Evolutionary conservation across 2,113 vertebrate species (phyloP).

Genomic region (cat (Felis catus)): DNA sequence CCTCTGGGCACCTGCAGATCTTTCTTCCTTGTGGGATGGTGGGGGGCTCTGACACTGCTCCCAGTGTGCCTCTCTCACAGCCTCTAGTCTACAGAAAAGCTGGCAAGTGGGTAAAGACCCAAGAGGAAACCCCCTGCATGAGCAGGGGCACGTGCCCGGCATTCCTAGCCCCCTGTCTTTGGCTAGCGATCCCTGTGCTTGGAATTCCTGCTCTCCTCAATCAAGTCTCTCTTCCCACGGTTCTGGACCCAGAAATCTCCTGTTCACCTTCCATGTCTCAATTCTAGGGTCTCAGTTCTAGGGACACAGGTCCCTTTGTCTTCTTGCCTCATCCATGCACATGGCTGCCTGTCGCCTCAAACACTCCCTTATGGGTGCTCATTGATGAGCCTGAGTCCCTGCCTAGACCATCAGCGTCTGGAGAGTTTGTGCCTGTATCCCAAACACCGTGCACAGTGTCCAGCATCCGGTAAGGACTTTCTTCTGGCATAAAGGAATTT

Average conservation of each 20-base stretch:
- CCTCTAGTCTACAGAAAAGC: not conserved
- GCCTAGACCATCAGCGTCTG: no score
- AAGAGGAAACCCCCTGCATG: accelerated
- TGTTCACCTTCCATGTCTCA: not conserved
- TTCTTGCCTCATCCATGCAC: not conserved
- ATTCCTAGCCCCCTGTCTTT: not conserved
- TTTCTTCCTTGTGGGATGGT: no score
- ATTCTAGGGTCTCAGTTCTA: no score
- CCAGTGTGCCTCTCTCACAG: not conserved
- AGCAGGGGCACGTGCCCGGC: accelerated
- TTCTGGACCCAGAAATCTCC: not conserved
- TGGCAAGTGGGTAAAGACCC: not conserved
- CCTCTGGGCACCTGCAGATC: accelerated
- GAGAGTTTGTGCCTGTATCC: not conserved
- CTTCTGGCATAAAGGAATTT: not conserved
- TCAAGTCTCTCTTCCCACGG: not conserved
- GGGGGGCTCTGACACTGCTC: not conserved
- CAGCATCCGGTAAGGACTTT: not conserved
- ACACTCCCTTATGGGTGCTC: accelerated
- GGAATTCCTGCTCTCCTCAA: not conserved
- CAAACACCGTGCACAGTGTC: not conserved
- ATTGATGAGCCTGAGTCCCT: not conserved
- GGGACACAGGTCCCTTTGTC: not conserved
- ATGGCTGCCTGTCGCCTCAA: not conserved
- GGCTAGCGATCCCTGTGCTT: not conserved